Evolutionary conservation across 2,888 invertebrate genomes (phyloP).

Genomic region (Celastrina argiolus): DNA sequence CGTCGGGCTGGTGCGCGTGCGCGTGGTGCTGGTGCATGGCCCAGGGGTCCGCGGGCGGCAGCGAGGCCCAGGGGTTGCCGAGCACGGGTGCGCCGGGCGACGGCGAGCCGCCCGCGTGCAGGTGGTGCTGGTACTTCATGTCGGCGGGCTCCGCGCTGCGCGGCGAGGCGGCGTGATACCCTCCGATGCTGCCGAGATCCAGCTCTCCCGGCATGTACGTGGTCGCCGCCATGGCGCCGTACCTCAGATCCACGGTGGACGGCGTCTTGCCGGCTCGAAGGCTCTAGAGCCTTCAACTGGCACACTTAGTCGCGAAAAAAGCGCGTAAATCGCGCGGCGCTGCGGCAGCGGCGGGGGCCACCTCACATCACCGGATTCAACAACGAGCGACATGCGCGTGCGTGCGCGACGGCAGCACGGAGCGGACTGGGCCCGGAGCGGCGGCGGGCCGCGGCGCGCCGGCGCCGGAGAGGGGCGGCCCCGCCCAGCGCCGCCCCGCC

Average conservation of each 20-base stretch:
- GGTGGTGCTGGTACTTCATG: conserved; percentile 96
- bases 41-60: conserved; percentile 90
- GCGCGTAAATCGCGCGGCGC: conserved; percentile 70
- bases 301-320: conserved; percentile 65
- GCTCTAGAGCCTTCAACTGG: conserved; percentile 75
- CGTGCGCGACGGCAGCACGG: conserved; percentile 77
- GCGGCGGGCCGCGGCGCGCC: conserved; percentile 61
- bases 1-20: conserved; percentile 84
- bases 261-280: conserved; percentile 81
- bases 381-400: conserved; percentile 79
- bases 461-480: conserved; percentile 53
- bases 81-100: conserved; percentile 77
- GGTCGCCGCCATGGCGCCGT: conserved; percentile 96
- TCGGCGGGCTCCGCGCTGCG: conserved; percentile 93
- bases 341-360: conserved; percentile 74
- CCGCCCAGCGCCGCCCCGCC: conserved; percentile 53
- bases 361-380: conserved; percentile 70
- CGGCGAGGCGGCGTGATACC: conserved; percentile 91
- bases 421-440: conserved; percentile 63
- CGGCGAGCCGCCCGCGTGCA: conserved; percentile 84
- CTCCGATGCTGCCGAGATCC: conserved; percentile 88
- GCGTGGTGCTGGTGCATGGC: conserved; percentile 89
- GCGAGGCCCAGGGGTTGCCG: conserved; percentile 89
- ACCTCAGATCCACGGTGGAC: conserved; percentile 79
- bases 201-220: conserved; percentile 95